Base-by-base conservation (phyloP, 2,797 vertebrate species). In the Premnoplex brunnescens region DNA sequence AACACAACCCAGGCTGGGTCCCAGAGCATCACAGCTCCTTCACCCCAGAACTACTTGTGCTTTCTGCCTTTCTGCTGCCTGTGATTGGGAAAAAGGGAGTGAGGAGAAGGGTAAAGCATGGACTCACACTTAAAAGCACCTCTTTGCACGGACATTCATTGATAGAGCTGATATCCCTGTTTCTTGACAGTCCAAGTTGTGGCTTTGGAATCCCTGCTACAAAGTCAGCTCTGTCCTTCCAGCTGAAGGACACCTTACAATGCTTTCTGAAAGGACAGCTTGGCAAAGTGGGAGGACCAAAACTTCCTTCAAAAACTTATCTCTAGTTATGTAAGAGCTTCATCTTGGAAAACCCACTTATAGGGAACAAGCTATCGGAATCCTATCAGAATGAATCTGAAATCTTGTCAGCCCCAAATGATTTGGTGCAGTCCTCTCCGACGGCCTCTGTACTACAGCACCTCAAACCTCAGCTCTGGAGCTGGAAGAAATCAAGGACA, bases 311-410 rank as follows among this genome's bases (percentile, higher is more conserved):
- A 43, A n/a, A 36, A 75, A 92, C 39, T 71, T 4, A 82, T 52
- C 52, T 68, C 21, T 34, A 62, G 52, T 81, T 73, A 66, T 24
- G 3, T 18, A 94, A 91, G 52, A 77, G 36, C 54, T 83, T 58
- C 48, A 32, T 58, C 68, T n/a, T 54, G 41, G 78, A 85, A 80
- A 80, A 16, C 19, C 15, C 2, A 0, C 46, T 52, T 26, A 3
- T 0, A 41, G 4, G 21, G 64, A 71, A 51, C 0, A 15, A 63
- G 46, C 37, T 80, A 19, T 17, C 0, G 0, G 79, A 66, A 88
- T 59, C 10, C 28, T 34, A 66, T 48, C 23, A 26, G 64, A n/a
- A 55, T 10, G 41, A 63, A 67, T 58, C 36, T 36, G 49, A 39
- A 72, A 71, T 22, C 52, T 27, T 23, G 26, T 62, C 74, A 85